Base-by-base conservation (phyloP, 2,113 vertebrate genomes). In the Cyprinus carpio region DNA sequence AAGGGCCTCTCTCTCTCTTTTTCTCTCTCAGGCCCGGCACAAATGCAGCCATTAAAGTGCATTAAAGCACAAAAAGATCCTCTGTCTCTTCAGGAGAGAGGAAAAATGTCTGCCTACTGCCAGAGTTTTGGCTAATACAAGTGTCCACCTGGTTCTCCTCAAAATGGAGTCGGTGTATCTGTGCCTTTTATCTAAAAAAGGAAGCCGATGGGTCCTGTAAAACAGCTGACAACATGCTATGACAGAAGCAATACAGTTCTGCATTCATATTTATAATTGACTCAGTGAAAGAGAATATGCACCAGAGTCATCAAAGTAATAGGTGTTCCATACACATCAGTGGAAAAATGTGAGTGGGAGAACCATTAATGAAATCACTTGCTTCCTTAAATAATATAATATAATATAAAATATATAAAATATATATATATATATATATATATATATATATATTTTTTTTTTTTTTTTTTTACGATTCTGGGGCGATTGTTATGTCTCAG, bases 21-120 rank as follows among this genome's bases (percentile, higher is more conserved):
- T 72, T 10, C 31, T 78, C 43, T 85, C 85, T 85, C 88, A 85
- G 89, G 88, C 91, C 75, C 87, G 79, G 71, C 83, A 92, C 88
- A 93, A 92, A 91, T 86, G 87, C 85, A 78, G 88, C 90, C 90
- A 93, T 92, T 93, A 93, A 92, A 93, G 90, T 92, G 92, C 89
- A 93, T 94, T 93, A 92, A 93, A 92, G 92, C 89, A 93, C 91
- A 92, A 94, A 91, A 93, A 92, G 88, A 88, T 88, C 89, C 31
- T 90, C 83, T 93, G 90, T 93, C 86, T 89, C 84, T 88, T 82
- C 72, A 82, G 86, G 71, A 79, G 88, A 76, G 80, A 31, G 62
- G 82, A 76, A 82, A 88, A 81, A 82, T 60, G 80, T 83, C 46
- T 37, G 81, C 51, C 64, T 67, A 27, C 27, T 29, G 27, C 64